Evolutionary conservation across 2,113 vertebrate species (phyloP).

Genomic region (Perca fluviatilis): DNA sequence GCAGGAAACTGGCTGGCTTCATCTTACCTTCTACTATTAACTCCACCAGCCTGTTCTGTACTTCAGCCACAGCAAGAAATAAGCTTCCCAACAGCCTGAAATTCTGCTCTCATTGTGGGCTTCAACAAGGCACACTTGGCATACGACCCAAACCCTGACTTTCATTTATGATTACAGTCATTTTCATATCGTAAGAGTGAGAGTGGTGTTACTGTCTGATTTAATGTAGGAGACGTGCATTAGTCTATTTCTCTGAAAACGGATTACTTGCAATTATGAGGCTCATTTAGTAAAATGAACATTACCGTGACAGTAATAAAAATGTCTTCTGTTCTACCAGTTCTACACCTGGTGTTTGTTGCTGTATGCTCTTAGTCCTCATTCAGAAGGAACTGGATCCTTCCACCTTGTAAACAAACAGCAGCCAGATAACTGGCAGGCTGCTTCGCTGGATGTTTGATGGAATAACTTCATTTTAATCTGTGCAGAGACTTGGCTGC

Average conservation of each 20-base stretch:
- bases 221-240: slow-evolving; percentile 30
- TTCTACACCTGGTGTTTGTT: slow-evolving; percentile 36
- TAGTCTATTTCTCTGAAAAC: slow-evolving; percentile 16
- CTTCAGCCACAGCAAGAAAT: slow-evolving; percentile 52
- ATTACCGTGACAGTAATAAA: slow-evolving; percentile 17
- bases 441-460: slow-evolving; percentile 42
- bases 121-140: slow-evolving; percentile 46
- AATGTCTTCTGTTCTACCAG: slow-evolving; percentile 12
- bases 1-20: slow-evolving; percentile 64
- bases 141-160: slow-evolving; percentile 21
- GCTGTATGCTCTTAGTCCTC: slow-evolving; percentile 17
- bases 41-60: slow-evolving; percentile 40
- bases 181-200: slow-evolving; percentile 41
- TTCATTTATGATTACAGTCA: slow-evolving; percentile 59
- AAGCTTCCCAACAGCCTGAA: slow-evolving; percentile 56
- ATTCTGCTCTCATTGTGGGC: slow-evolving; percentile 54
- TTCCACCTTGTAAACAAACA: slow-evolving; percentile 56
- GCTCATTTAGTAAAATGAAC: slow-evolving; percentile 33
- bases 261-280: slow-evolving; percentile 35
- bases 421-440: slow-evolving; percentile 48
- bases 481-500: slow-evolving; percentile 67
- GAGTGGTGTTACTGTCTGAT: slow-evolving; percentile 25
- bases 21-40: slow-evolving; percentile 42
- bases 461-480: slow-evolving; percentile 67
- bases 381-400: slow-evolving; percentile 21